Base-by-base conservation (phyloP, 1,140 invertebrate genomes). In the Palaemon carinicauda region DNA sequence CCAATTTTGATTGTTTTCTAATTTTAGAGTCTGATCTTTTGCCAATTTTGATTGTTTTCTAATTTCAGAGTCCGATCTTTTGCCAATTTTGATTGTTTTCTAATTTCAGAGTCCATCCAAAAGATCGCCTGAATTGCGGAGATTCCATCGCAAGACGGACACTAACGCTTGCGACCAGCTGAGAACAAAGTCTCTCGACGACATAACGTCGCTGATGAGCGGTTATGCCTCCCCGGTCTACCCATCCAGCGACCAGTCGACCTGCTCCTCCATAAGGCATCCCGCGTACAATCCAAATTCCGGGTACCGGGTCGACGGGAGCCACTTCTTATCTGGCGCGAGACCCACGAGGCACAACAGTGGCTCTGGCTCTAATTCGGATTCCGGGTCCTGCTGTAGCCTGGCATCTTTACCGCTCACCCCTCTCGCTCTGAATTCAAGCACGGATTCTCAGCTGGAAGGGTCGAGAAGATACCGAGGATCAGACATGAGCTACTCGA, bases 111-210 rank as follows among this genome's bases (percentile, higher is more conserved):
- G 82, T 56, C 79, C 78, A 52, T 81, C 78, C 71, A 51, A 65
- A 69, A 81, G 79, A 60, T 65, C 79, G 29, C 85, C 85, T 24
- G 85, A 87, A 24, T 79, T 87, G 24, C 78, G 71, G 41, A 75
- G 80, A 71, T 81, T 75, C 79, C 69, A 71, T 41, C 85, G 60
- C 17, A 87, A 81, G 29, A 27, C 51, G 21, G 79, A 87, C 3
- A 31, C 71, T 50, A 56, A 60, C 54, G 75, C 65, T 27, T 54
- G 69, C 10, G 71, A 52, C 50, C 69, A 24, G 19, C 51, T 87
- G 3, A 87, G 77, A 81, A 79, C 85, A 4, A 87, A 87, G 54
- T 87, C 85, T 17, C 79, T 87, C 7, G 85, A 87, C 24, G 85
- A 87, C 65, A 31, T 87, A 29, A 56, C 85, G 4, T 80, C 79